These are phyloP conservation scores for Shinisaurus crocodilurus DNA, from an alignment of 2,113 vertebrate species.

Conservation along the genomic window DNA sequence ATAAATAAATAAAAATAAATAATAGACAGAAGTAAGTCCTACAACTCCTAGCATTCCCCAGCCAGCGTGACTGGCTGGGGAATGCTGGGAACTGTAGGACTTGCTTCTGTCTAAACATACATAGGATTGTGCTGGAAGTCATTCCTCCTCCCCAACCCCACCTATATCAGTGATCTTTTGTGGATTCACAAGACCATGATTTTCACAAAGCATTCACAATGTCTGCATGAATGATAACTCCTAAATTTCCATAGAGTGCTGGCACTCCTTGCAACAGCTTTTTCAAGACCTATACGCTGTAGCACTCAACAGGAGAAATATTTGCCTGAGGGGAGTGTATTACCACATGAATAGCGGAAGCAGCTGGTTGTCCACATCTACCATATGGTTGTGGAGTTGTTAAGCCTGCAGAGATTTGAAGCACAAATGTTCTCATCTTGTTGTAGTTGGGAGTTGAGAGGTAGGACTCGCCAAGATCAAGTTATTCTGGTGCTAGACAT, in stretches of 20 bases:
- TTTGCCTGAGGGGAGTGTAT: not conserved
- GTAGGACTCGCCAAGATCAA: not conserved
- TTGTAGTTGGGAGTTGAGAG: not conserved
- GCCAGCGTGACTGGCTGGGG: no score
- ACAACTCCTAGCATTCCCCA: no score
- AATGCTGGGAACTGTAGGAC: no score
- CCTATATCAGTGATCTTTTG: not conserved
- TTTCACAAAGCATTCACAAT: not conserved
- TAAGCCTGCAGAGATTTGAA: not conserved
- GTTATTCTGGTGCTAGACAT: not conserved
- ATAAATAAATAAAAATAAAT: no score
- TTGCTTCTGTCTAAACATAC: not conserved
- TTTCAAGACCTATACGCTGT: not conserved
- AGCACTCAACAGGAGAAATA: not conserved
- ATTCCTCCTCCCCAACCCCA: not conserved
- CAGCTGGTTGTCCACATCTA: slow-evolving; percentile 11
- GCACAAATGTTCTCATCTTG: not conserved
- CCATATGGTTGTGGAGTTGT: not conserved
- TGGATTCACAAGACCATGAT: not conserved
- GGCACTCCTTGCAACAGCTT: not conserved
- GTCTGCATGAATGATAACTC: no score
- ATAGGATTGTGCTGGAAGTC: not conserved
- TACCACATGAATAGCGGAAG: not conserved
- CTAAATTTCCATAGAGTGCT: not conserved
- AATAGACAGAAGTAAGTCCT: no score